Base-by-base conservation (phyloP, 1,140 invertebrate genomes). In the Neuroterus valhalla region DNA sequence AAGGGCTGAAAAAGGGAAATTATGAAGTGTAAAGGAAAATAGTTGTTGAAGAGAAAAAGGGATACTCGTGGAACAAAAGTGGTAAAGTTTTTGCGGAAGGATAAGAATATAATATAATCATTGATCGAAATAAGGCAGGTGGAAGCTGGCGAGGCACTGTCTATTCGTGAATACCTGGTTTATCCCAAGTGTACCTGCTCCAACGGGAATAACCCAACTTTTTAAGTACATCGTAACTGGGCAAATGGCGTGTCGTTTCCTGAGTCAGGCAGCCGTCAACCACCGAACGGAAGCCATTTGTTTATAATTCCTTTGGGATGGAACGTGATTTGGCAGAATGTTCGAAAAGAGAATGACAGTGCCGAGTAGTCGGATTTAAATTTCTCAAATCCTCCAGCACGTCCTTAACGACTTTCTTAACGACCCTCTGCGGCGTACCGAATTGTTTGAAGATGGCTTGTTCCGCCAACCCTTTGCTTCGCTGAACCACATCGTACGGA, bases 291-390 rank as follows among this genome's bases (percentile, higher is more conserved):
- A 78, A 74, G 62, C 84, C 79, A 83, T 85, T 86, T 85, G 85
- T 85, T 85, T 86, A 85, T 84, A 86, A 85, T 86, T 86, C 81
- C 82, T 83, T 50, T 17, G 82, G 80, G 83, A 48, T 67, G 67
- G 67, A 62, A 26, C 31, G 55, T 62, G 55, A 62, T 62, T 62
- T 55, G 76, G 62, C 69, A 72, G 55, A 72, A 73, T 43, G 68
- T 69, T 52, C 21, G 46, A 67, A 73, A 77, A 75, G 71, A 70
- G 62, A 55, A 14, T 50, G 66, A 75, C 48, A 75, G 26, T 67
- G 78, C 70, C 72, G 71, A 80, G 75, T 70, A 80, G 72, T 66
- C 76, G 80, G 84, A 87, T 86, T 85, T 81, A 86, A 87, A 87
- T 86, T 86, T 85, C 68, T 68, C 62, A 68, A 71, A 84, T 82